A percentile compares a stretch with the other conserved stretches of the same genome.
phyloP scores from a whole-genome alignment of 2,113 vertebrate genomes.

The Speoplatyrhinus poulsoni region DNA sequence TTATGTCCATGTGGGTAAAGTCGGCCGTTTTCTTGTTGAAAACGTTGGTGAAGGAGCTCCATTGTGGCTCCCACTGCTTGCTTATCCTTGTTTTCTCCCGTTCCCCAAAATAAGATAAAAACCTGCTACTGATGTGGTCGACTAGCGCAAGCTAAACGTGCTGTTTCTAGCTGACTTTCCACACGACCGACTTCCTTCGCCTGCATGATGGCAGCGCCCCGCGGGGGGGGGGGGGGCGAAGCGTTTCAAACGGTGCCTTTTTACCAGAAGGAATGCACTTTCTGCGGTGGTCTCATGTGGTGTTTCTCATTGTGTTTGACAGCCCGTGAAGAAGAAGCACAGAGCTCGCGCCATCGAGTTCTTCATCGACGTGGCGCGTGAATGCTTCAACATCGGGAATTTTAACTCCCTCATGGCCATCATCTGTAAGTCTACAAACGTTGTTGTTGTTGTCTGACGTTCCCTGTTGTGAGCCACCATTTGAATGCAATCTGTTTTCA shows the following conservation, averaged over 20 bases:
- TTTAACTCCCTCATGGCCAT: slow-evolving; percentile 98
- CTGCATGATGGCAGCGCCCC: not conserved
- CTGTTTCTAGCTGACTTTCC: too few species aligned
- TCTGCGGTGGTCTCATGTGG: slow-evolving; percentile 3
- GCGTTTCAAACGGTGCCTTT: not conserved
- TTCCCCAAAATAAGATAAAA: too few species aligned
- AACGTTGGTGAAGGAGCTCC: too few species aligned
- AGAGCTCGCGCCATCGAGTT: slow-evolving; percentile 91
- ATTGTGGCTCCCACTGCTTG: too few species aligned
- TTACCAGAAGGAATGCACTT: not conserved
- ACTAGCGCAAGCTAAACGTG: not conserved
- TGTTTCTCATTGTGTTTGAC: slow-evolving; percentile 1
- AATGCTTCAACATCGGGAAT: slow-evolving; percentile 97
- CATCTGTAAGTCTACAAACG: slow-evolving; percentile 84
- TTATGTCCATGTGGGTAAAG: too few species aligned
- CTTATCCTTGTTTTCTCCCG: too few species aligned
- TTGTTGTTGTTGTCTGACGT: not conserved
- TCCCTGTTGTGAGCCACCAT: not conserved
- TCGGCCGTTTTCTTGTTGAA: too few species aligned
- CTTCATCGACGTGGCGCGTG: slow-evolving; percentile 93
- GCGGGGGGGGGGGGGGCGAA: not conserved
- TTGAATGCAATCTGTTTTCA: too few species aligned
- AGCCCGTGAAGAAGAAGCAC: slow-evolving; percentile 95
- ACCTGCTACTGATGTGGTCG: not conserved
- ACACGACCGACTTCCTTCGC: not conserved